phyloP scores from a whole-genome alignment of 2,797 vertebrate genomes.

The Apodemus agrarius region DNA sequence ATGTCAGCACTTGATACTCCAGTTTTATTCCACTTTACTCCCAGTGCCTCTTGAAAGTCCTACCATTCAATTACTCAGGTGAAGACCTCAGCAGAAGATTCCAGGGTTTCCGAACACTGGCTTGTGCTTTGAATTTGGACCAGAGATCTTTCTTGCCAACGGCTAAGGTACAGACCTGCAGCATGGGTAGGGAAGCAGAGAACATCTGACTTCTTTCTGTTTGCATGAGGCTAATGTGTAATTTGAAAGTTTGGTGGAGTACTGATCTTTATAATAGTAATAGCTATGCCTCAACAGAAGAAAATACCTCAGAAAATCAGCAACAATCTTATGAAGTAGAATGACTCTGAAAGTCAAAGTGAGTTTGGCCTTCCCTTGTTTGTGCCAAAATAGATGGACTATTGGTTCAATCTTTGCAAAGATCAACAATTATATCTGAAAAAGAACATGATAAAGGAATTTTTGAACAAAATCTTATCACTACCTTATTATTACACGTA shows the following conservation, averaged over 20 bases:
- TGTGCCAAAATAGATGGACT: not conserved
- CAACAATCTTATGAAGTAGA: not conserved
- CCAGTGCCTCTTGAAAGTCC: fast-evolving
- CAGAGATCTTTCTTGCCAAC: not conserved
- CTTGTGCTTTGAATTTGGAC: not conserved
- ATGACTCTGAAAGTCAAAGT: not conserved
- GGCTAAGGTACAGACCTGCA: not conserved
- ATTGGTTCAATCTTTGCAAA: not conserved
- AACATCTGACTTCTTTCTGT: not conserved
- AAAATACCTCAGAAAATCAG: not conserved
- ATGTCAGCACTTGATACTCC: not conserved
- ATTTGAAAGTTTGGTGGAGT: not conserved
- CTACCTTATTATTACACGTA: not conserved
- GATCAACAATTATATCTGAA: not conserved
- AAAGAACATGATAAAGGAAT: not conserved
- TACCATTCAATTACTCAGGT: not conserved
- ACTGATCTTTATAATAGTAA: not conserved
- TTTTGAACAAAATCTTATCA: not conserved
- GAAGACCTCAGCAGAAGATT: not conserved
- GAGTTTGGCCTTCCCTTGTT: not conserved
- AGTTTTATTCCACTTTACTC: not conserved
- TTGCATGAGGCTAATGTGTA: fast-evolving
- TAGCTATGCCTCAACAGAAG: not conserved
- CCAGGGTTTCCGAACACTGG: not conserved
- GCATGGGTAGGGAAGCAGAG: fast-evolving